Conservation (phyloP, 2,113 vertebrate species). For the Patagioenas fasciata region DNA sequence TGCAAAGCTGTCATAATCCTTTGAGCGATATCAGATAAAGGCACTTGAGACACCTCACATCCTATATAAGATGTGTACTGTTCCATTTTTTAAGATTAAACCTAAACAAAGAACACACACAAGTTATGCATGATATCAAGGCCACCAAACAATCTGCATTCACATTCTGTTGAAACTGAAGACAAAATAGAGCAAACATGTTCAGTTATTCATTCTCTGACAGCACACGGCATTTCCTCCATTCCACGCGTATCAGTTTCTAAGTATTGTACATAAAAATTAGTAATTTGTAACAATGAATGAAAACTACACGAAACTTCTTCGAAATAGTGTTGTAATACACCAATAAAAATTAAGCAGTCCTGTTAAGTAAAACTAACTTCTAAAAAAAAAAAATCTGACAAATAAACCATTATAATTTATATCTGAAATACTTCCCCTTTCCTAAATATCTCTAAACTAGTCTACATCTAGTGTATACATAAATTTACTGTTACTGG, state of each 20-base stretch:
- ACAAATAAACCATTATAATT: neutral
- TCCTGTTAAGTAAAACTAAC: neutral
- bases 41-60: conserved; percentile 71
- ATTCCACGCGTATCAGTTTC: neutral
- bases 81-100: conserved; percentile 78
- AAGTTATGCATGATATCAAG: neutral
- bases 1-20: conserved; percentile 84
- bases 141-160: neutral
- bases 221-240: neutral
- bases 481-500: neutral
- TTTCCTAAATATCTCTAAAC: neutral
- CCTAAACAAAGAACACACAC: conserved; percentile 64
- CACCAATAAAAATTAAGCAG: neutral
- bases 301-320: neutral
- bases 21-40: conserved; percentile 83
- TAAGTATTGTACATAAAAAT: neutral
- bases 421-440: neutral
- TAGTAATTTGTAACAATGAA: neutral
- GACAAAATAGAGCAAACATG: neutral
- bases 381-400: neutral
- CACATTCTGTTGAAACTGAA: neutral
- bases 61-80: conserved; percentile 52
- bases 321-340: neutral
- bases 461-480: neutral
- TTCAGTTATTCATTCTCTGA: neutral